A percentile compares a stretch with the other conserved stretches of the same genome.
Conservation (phyloP, 2,113 vertebrate species). For the Hoplias malabaricus region DNA sequence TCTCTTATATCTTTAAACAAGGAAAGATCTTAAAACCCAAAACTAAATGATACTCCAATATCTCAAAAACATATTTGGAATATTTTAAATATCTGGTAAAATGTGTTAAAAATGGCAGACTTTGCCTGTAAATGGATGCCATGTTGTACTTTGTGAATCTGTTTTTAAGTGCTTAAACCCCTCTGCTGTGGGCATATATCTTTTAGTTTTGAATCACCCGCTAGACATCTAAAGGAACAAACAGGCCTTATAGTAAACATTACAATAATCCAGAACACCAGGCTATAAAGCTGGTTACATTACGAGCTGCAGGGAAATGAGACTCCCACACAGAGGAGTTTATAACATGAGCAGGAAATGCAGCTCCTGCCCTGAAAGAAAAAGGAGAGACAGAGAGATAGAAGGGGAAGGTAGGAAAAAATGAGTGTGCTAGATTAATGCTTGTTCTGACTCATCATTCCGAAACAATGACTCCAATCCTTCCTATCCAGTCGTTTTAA, state of each 20-base stretch:
- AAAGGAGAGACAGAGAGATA: background rate
- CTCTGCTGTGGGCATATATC: background rate
- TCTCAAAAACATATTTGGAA: no score
- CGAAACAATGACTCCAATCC: constrained; percentile 30
- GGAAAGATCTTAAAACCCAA: no score
- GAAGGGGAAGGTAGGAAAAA: background rate
- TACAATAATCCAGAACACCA: constrained; percentile 30
- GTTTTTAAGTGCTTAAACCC: background rate
- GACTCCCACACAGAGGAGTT: constrained; percentile 39
- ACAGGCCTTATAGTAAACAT: constrained; percentile 10
- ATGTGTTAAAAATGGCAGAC: no score
- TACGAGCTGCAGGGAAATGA: constrained; percentile 29
- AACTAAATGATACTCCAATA: no score
- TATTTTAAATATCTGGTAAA: no score
- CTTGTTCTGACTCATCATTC: constrained; percentile 35
- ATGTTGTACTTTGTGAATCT: background rate
- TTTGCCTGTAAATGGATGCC: background rate
- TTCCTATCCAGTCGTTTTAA: constrained; percentile 31
- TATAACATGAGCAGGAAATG: constrained; percentile 32
- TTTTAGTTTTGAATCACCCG: background rate
- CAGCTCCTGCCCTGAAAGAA: constrained; percentile 10
- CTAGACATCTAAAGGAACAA: constrained; percentile 27
- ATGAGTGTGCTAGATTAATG: constrained; percentile 21
- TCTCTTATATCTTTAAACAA: no score
- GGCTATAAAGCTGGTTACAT: constrained; percentile 24